These are phyloP conservation scores for Naso thynnoides DNA, from an alignment of 2,797 vertebrate genomes.

Conservation along the genomic window DNA sequence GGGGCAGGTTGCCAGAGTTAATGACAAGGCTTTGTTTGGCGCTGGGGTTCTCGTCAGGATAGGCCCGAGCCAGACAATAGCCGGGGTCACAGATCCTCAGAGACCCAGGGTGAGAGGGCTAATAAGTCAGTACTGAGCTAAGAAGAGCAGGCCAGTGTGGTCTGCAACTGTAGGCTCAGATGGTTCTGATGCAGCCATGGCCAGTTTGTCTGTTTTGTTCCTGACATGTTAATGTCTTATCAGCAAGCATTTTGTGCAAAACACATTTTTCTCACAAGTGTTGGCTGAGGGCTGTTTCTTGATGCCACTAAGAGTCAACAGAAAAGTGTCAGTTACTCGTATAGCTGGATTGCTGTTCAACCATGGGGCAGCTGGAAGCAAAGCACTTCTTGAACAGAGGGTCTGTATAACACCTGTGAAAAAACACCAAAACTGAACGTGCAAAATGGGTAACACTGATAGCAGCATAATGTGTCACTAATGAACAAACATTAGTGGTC, in stretches of 20 bases:
- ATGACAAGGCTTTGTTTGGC: constrained; percentile 72
- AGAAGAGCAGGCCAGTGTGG: constrained; percentile 47
- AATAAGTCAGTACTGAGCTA: constrained; percentile 64
- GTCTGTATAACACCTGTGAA: no score
- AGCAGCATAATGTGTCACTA: background rate
- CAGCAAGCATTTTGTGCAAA: background rate
- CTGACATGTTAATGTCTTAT: constrained; percentile 1
- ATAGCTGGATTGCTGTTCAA: background rate
- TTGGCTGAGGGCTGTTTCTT: background rate
- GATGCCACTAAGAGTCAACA: background rate
- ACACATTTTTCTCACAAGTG: background rate
- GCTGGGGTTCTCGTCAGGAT: constrained; percentile 41
- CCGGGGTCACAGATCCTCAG: constrained; percentile 69
- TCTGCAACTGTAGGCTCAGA: constrained; percentile 35
- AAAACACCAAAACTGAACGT: no score
- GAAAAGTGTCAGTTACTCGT: background rate
- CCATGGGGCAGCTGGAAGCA: no score
- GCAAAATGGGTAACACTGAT: no score
- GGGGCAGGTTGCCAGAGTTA: constrained; percentile 60
- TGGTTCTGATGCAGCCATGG: constrained; percentile 36
- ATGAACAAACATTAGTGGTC: background rate
- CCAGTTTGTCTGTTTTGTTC: constrained; percentile 45
- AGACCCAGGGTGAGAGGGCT: constrained; percentile 61
- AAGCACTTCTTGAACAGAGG: background rate
- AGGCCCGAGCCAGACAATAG: constrained; percentile 63